These are phyloP conservation scores for Odocoileus virginianus DNA, from an alignment of 2,113 vertebrate genomes.

Conservation along the genomic window DNA sequence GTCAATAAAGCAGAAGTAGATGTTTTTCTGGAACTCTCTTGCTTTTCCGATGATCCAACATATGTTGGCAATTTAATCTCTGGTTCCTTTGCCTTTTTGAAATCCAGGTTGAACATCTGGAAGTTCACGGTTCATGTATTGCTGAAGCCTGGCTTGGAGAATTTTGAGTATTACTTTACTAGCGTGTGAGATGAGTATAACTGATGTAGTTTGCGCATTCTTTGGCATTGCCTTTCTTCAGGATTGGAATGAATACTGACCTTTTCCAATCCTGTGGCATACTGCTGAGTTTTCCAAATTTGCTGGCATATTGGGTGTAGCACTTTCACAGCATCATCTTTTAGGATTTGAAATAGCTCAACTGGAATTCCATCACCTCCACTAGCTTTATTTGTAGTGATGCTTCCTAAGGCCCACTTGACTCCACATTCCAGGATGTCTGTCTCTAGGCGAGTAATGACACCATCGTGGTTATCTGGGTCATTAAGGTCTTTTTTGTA, in stretches of 20 bases:
- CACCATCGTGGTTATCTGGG: background rate
- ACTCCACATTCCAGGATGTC: background rate
- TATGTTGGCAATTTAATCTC: background rate
- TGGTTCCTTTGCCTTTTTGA: background rate
- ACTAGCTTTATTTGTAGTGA: background rate
- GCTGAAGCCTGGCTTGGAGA: background rate
- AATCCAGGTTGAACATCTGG: background rate
- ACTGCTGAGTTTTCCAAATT: background rate
- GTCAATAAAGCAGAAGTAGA: background rate
- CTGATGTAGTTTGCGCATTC: background rate
- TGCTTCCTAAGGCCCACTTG: background rate
- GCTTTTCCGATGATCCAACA: fast-evolving
- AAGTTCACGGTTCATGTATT: background rate
- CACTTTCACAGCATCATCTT: background rate
- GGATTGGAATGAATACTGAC: background rate
- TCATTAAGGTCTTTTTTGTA: background rate
- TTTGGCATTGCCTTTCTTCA: background rate
- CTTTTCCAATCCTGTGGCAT: background rate
- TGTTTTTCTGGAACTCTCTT: background rate
- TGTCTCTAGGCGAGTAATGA: background rate
- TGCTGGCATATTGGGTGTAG: background rate
- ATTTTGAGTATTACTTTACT: background rate
- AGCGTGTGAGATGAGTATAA: background rate
- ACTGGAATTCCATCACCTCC: background rate
- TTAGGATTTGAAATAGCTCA: background rate